A percentile compares a stretch with the other conserved stretches of the same genome.
These are phyloP conservation scores for Adelognathus sp. DNA, from an alignment of 2,888 invertebrate species.

Conservation along the genomic window DNA sequence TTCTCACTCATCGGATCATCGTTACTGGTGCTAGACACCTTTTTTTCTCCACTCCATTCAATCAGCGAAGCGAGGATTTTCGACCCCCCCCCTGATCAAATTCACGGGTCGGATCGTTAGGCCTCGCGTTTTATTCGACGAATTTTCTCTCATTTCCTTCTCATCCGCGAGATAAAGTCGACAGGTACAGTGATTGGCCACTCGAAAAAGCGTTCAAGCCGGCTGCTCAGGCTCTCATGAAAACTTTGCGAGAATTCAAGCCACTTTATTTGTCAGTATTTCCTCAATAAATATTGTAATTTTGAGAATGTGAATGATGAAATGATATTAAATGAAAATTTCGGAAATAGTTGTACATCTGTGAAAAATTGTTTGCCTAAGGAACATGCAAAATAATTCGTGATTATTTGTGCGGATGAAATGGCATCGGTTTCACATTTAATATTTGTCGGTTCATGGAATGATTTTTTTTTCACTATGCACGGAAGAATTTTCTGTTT, in stretches of 20 bases:
- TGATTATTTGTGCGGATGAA: too few relatives aligned
- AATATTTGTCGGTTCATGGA: too few relatives aligned
- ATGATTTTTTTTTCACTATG: neutral
- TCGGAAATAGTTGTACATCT: too few relatives aligned
- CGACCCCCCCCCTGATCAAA: neutral
- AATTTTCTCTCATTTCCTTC: neutral
- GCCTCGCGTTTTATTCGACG: neutral
- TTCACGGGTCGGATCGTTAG: neutral
- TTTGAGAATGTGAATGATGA: too few relatives aligned
- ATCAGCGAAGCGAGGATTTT: neutral
- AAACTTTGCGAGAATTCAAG: neutral
- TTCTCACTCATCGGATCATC: neutral
- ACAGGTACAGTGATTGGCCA: neutral
- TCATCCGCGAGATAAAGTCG: neutral
- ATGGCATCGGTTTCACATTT: too few relatives aligned
- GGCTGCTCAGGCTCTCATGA: neutral
- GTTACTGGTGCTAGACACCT: neutral
- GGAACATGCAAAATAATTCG: too few relatives aligned
- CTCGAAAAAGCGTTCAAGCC: neutral
- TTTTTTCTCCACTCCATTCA: neutral
- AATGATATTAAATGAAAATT: too few relatives aligned
- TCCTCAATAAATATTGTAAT: too few relatives aligned
- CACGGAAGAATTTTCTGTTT: too few relatives aligned
- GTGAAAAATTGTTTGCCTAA: too few relatives aligned
- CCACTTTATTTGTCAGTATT: too few relatives aligned